Evolutionary conservation across 64 coral and sea anemone genomes (phyloP).

Genomic region (Cladopsammia gracilis): DNA sequence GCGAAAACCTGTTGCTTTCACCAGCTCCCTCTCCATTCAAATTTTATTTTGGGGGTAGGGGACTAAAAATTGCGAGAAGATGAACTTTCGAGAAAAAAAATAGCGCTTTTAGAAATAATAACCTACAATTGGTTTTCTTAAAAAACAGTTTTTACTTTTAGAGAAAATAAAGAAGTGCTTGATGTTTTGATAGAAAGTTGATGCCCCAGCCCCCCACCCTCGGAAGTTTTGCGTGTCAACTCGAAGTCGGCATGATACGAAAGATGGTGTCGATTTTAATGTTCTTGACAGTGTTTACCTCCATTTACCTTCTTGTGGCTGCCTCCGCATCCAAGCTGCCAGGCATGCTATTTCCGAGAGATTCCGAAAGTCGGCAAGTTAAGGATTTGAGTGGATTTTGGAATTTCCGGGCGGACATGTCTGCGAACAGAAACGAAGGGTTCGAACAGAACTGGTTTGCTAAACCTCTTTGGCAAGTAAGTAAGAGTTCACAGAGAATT

Average conservation of each 20-base stretch:
- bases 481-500: too few relatives aligned
- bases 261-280: background rate
- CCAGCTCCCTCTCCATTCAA: background rate
- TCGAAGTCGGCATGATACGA: background rate
- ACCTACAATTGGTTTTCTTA: too few relatives aligned
- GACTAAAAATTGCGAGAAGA: too few relatives aligned
- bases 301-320: background rate
- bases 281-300: background rate
- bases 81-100: too few relatives aligned
- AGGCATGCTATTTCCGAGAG: conserved; percentile 92
- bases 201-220: too few relatives aligned
- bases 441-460: conserved; percentile 80
- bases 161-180: too few relatives aligned
- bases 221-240: too few relatives aligned
- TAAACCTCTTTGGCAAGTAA: conserved; percentile 81
- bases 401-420: conserved; percentile 91
- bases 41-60: too few relatives aligned
- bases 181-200: too few relatives aligned
- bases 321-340: background rate
- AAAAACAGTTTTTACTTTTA: too few relatives aligned
- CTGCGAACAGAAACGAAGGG: conserved; percentile 63
- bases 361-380: conserved; percentile 85
- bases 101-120: too few relatives aligned
- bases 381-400: conserved; percentile 93
- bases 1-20: background rate